These are phyloP conservation scores for Lepidothrix coronata DNA, from an alignment of 2,113 vertebrate genomes.

Conservation along the genomic window DNA sequence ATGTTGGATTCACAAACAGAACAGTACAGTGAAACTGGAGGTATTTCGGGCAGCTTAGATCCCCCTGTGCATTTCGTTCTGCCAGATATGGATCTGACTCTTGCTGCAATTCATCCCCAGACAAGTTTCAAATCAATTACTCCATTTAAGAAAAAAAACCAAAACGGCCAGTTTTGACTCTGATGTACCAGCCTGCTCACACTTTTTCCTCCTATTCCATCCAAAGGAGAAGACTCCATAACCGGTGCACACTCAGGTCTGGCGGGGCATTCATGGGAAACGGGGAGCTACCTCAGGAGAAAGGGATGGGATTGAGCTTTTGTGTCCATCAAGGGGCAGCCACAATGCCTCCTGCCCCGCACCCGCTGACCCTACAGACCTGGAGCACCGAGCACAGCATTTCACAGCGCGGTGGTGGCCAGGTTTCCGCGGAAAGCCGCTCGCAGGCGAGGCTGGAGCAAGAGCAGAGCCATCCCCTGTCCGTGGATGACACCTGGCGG, in stretches of 20 bases:
- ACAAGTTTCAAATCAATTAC: not conserved
- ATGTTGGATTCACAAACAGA: not conserved
- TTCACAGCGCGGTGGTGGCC: not conserved
- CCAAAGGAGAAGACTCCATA: not conserved
- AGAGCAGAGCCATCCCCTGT: not conserved
- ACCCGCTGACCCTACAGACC: not conserved
- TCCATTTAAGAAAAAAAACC: not conserved
- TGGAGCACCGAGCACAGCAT: not conserved
- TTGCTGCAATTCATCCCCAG: not conserved
- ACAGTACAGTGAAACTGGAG: accelerated
- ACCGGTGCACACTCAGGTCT: accelerated
- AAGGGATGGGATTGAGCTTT: not conserved
- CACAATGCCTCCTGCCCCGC: not conserved
- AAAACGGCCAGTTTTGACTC: not conserved
- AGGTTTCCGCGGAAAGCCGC: not conserved
- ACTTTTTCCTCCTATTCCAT: not conserved
- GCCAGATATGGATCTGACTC: not conserved
- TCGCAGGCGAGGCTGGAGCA: not conserved
- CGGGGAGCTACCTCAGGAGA: accelerated
- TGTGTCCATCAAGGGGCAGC: not conserved
- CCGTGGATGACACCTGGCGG: conserved; percentile 55
- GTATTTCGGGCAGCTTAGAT: not conserved
- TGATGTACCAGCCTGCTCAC: not conserved
- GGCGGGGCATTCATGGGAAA: not conserved
- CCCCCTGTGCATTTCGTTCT: not conserved